phyloP scores from a whole-genome alignment of 1,140 invertebrate species.

The Drosophila leontia region DNA sequence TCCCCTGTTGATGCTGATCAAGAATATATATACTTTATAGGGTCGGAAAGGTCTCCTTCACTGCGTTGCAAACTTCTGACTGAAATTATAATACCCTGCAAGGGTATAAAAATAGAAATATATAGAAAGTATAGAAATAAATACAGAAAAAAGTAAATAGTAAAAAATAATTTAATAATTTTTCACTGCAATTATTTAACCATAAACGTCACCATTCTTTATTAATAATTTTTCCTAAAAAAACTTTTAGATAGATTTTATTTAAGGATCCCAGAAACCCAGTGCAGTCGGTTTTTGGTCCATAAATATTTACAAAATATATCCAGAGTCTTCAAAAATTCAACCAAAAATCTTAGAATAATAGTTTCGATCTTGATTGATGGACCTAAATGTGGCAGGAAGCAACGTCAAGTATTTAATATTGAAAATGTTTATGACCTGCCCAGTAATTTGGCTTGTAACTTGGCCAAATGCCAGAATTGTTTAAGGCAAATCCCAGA shows the following conservation, averaged over 20 bases:
- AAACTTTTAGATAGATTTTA: background rate
- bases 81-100: no score
- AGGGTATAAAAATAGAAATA: no score
- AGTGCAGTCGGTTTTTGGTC: background rate
- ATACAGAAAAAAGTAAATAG: no score
- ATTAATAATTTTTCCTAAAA: background rate
- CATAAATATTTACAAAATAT: slow-evolving; percentile 12
- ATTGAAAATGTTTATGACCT: background rate
- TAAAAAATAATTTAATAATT: background rate
- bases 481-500: background rate
- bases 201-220: background rate
- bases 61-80: no score
- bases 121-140: no score
- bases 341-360: slow-evolving; percentile 3
- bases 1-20: no score
- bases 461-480: slow-evolving; percentile 38
- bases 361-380: slow-evolving; percentile 16
- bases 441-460: slow-evolving; percentile 4
- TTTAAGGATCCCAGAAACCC: background rate
- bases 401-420: slow-evolving; percentile 32
- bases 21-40: no score
- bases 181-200: background rate
- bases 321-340: background rate
- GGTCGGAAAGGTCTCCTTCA: no score
- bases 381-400: slow-evolving; percentile 11